Evolutionary conservation across 2,797 vertebrate species (phyloP), one percentile per base, ranked within the genome.

Genomic region (Petrocephalus schoutedeni): DNA sequence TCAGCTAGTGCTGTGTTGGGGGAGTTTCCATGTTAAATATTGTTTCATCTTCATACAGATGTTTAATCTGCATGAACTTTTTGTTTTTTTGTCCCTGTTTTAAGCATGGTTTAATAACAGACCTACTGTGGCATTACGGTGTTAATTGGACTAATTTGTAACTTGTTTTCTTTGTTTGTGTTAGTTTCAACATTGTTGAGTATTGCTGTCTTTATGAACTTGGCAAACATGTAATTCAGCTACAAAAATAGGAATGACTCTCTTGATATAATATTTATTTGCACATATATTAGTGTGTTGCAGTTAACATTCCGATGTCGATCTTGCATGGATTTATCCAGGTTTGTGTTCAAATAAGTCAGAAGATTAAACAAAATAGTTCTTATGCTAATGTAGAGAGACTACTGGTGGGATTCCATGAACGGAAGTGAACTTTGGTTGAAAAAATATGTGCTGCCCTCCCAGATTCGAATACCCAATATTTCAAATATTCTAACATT

Each of bases 101-200:
- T n/a, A 53, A 67, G 92, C 92, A 92, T 91, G 87, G 91, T 93
- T 87, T 88, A 85, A 32, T 89, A 80, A 89, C 83, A 91, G 61
- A 91, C 91, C 89, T 94, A 85, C 23, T 85, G 54, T 85, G 83
- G 91, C 93, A 93, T 90, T 93, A 93, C 92, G 92, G 90, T 93
- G 82, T 92, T 92, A 93, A 94, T 93, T 93, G 93, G 93, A 94
- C 94, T 94, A 93, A 93, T 90, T 87, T 92, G 89, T 85, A 92
- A 91, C 41, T 87, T 77, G 49, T 59, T 59, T 87, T 59, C n/a
- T n/a, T 58, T 85, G 53, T 83, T 88, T 56, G 89, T 87, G 88
- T 89, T 2, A 89, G 90, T 88, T 90, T 88, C 87, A 89, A 51
- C 88, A 92, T 90, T 93, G 91, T 90, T 92, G 91, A 92, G 86